A percentile compares a stretch with the other conserved stretches of the same genome.
These are phyloP conservation scores for Anoncus sp. DNA, from an alignment of 2,888 invertebrate genomes.

Conservation along the genomic window DNA sequence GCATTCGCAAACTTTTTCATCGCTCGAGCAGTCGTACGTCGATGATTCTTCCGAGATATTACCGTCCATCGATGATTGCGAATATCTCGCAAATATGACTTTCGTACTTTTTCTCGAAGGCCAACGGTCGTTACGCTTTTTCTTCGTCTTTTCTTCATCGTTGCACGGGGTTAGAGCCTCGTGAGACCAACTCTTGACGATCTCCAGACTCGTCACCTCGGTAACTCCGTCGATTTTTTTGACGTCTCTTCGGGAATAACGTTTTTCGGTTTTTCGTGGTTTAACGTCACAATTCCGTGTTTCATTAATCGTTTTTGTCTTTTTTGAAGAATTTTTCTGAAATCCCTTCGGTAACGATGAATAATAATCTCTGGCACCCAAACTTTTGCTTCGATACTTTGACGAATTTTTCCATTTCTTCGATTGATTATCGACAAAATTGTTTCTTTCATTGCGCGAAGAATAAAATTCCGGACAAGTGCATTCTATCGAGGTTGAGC, in stretches of 20 bases:
- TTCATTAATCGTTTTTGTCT: slow-evolving; percentile 7
- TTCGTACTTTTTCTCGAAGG: slow-evolving; percentile 52
- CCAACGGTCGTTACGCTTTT: neutral
- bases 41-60: slow-evolving; percentile 34
- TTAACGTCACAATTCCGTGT: slow-evolving; percentile 23
- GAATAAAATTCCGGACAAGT: slow-evolving; percentile 21
- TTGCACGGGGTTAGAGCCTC: slow-evolving; percentile 27
- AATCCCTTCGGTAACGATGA: neutral
- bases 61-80: slow-evolving; percentile 44
- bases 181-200: slow-evolving; percentile 59
- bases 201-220: slow-evolving; percentile 65
- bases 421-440: neutral
- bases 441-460: neutral
- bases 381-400: slow-evolving; percentile 50
- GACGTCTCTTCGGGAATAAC: slow-evolving; percentile 51
- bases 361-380: slow-evolving; percentile 10
- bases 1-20: slow-evolving; percentile 14
- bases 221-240: slow-evolving; percentile 49
- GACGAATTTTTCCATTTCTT: neutral
- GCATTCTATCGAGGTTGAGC: slow-evolving; percentile 43
- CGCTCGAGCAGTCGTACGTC: slow-evolving; percentile 5
- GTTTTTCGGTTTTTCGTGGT: slow-evolving; percentile 47
- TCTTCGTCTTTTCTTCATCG: slow-evolving; percentile 1
- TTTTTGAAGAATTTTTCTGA: neutral
- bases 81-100: slow-evolving; percentile 55